phyloP scores from a whole-genome alignment of 2,797 vertebrate genomes.

The Apogon talboti region DNA sequence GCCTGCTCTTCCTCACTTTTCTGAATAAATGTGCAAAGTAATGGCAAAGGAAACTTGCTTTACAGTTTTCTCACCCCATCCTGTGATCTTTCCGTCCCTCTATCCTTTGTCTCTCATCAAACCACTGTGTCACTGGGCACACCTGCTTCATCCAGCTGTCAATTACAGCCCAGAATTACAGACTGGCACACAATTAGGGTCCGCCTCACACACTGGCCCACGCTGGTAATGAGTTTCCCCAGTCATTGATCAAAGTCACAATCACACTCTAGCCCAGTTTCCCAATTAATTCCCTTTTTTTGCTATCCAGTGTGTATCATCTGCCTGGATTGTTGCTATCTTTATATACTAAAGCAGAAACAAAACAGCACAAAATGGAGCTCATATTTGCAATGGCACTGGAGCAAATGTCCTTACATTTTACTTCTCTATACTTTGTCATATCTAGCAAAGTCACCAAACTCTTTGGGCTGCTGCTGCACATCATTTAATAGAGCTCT shows the following conservation, averaged over 20 bases:
- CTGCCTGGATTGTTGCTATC: conserved; percentile 46
- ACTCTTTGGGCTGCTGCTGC: conserved; percentile 53
- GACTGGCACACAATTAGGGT: conserved; percentile 80
- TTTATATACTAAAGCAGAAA: conserved; percentile 37
- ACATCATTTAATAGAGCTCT: conserved; percentile 74
- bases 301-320: conserved; percentile 51
- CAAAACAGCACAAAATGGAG: conserved; percentile 3
- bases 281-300: conserved; percentile 74
- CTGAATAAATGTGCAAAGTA: too few relatives aligned
- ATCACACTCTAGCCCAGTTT: conserved; percentile 75
- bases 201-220: conserved; percentile 73
- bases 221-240: conserved; percentile 83
- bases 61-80: conserved; percentile 33
- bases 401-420: conserved; percentile 15
- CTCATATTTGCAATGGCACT: conserved; percentile 15
- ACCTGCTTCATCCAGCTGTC: conserved; percentile 86
- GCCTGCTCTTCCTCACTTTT: too few relatives aligned
- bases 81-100: conserved; percentile 56
- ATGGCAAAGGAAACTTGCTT: background rate
- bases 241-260: conserved; percentile 87
- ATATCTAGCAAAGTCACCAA: conserved; percentile 37
- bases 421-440: conserved; percentile 27
- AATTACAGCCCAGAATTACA: conserved; percentile 80
- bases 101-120: conserved; percentile 57
- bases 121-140: conserved; percentile 74